phyloP scores from a whole-genome alignment of 2,888 invertebrate genomes.

The Aphelenchoides bicaudatus region DNA sequence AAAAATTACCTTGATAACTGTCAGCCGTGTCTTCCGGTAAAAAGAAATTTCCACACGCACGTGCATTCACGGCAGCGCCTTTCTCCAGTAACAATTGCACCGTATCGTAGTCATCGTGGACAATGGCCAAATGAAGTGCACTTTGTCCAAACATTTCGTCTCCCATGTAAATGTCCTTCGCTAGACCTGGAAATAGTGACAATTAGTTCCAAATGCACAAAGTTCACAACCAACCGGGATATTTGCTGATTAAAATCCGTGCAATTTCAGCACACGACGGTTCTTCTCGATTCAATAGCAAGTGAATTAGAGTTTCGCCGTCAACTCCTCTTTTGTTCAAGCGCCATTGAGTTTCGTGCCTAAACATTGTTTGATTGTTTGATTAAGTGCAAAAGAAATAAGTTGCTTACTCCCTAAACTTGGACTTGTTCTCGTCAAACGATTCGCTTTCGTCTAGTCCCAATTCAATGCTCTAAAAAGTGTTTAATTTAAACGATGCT shows the following conservation, averaged over 20 bases:
- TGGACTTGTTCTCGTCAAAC: slow-evolving; percentile 80
- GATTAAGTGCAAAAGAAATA: too few relatives aligned
- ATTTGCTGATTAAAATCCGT: slow-evolving; percentile 81
- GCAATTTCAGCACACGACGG: slow-evolving; percentile 78
- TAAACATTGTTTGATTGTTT: too few relatives aligned
- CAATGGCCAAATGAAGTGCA: slow-evolving; percentile 89
- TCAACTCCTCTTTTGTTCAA: slow-evolving; percentile 90
- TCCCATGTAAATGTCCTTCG: slow-evolving; percentile 89
- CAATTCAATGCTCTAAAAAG: slow-evolving; percentile 49
- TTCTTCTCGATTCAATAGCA: slow-evolving; percentile 88
- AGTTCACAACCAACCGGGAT: too few relatives aligned
- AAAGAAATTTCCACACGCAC: slow-evolving; percentile 91
- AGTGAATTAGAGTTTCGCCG: slow-evolving; percentile 88
- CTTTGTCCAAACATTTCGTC: slow-evolving; percentile 94
- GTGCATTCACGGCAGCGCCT: slow-evolving; percentile 84
- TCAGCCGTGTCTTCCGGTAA: slow-evolving; percentile 81
- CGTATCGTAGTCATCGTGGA: slow-evolving; percentile 89
- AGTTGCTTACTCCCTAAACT: slow-evolving; percentile 64
- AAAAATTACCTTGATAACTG: slow-evolving; percentile 75
- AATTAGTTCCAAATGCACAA: too few relatives aligned
- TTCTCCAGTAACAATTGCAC: slow-evolving; percentile 84
- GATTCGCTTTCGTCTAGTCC: slow-evolving; percentile 80
- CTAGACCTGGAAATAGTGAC: too few relatives aligned
- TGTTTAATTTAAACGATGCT: too few relatives aligned
- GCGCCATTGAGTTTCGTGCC: slow-evolving; percentile 87